Percentiles rank a stretch among this genome's conserved stretches.
Evolutionary conservation across 2,888 invertebrate species (phyloP).

Genomic region (Atherix ibis): DNA sequence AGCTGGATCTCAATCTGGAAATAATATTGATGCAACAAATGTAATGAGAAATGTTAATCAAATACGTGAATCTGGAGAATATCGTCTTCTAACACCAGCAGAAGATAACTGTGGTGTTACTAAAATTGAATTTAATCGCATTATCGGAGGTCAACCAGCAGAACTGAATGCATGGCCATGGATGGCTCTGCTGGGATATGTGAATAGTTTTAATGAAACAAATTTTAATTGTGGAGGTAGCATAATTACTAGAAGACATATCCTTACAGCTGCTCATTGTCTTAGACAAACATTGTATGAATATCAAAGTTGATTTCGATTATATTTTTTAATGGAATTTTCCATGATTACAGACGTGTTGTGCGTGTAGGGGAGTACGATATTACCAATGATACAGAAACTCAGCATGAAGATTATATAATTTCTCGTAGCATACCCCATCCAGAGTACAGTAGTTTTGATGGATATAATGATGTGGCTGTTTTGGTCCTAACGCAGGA

Average conservation of each 20-base stretch:
- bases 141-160: conserved; percentile 58
- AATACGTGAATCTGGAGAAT: conserved; percentile 4
- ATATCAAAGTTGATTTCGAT: too few species aligned
- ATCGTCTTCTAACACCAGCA: conserved; percentile 22
- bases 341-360: conserved; percentile 34
- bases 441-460: conserved; percentile 19
- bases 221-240: conserved; percentile 37
- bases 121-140: conserved; percentile 14
- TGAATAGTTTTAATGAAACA: conserved; percentile 26
- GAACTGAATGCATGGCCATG: conserved; percentile 63
- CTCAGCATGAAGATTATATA: conserved; percentile 38
- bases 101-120: conserved; percentile 42
- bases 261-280: conserved; percentile 38
- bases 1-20: not conserved
- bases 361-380: conserved; percentile 60
- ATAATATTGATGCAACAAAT: too few species aligned
- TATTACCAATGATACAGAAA: conserved; percentile 38
- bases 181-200: conserved; percentile 60
- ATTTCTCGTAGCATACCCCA: conserved; percentile 28
- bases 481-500: conserved; percentile 45
- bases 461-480: conserved; percentile 63
- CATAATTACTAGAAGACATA: conserved; percentile 34
- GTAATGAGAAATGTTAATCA: too few species aligned
- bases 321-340: not conserved
- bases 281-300: conserved; percentile 11